phyloP scores from a whole-genome alignment of 1,140 invertebrate genomes.

The Brachionus rotundiformis region DNA sequence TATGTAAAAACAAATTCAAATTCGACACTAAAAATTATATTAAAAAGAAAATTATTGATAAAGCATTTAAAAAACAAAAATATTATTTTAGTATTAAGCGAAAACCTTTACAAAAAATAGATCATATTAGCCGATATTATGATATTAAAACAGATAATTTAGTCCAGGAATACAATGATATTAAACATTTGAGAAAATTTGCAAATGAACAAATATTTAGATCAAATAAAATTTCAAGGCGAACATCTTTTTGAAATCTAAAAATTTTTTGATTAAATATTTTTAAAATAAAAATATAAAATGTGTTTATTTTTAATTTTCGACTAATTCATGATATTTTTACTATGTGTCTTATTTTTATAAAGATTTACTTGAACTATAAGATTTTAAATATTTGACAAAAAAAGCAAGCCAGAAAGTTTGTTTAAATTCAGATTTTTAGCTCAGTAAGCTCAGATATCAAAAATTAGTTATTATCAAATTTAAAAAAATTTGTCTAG shows the following conservation, averaged over 20 bases:
- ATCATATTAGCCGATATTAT: background rate
- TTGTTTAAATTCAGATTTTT: too few species aligned
- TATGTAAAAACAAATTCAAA: background rate
- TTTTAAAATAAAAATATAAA: too few species aligned
- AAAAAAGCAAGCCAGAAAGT: too few species aligned
- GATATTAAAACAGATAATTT: background rate
- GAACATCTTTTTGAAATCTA: background rate
- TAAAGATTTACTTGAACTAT: too few species aligned
- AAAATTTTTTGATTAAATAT: too few species aligned
- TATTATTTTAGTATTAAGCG: background rate
- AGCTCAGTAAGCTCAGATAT: too few species aligned
- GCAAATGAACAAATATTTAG: background rate
- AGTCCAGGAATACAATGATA: background rate
- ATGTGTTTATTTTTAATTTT: too few species aligned
- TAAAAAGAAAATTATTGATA: background rate
- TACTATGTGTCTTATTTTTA: too few species aligned
- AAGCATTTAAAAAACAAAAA: background rate
- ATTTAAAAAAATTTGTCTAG: too few species aligned
- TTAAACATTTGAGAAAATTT: constrained; percentile 6
- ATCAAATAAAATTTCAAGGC: background rate
- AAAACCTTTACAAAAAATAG: background rate
- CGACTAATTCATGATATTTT: too few species aligned
- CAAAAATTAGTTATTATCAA: too few species aligned
- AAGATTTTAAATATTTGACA: too few species aligned
- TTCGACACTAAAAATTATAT: background rate